Conservation (phyloP, 2,888 invertebrate genomes). For the Mechanitis mazaeus region DNA sequence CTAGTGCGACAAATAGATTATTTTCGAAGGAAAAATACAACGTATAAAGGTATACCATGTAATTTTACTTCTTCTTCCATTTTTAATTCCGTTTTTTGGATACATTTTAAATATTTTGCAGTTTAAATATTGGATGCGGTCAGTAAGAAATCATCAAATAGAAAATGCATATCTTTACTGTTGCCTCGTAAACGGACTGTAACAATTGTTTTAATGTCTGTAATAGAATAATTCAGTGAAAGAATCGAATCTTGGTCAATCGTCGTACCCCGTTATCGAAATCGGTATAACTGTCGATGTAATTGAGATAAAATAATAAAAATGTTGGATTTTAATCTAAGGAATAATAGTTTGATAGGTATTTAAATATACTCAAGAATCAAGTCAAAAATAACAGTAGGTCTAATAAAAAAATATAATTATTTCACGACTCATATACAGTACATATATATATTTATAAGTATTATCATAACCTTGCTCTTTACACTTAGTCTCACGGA, state of each 20-base stretch:
- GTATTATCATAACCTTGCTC: not conserved
- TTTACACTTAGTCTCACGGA: not conserved
- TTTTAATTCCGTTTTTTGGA: too few relatives aligned
- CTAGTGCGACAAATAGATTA: too few relatives aligned
- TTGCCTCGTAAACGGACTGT: not conserved
- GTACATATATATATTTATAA: not conserved
- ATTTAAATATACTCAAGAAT: too few relatives aligned
- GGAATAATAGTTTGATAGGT: too few relatives aligned
- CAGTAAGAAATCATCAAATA: not conserved
- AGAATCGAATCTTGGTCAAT: slow-evolving; percentile 33
- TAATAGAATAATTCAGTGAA: slow-evolving; percentile 8
- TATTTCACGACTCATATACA: too few relatives aligned
- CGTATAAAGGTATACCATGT: too few relatives aligned
- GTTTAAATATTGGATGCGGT: not conserved
- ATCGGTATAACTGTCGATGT: slow-evolving; percentile 47
- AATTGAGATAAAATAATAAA: slow-evolving; percentile 7
- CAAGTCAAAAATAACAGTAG: too few relatives aligned
- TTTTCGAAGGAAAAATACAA: too few relatives aligned
- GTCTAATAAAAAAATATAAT: too few relatives aligned
- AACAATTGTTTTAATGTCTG: slow-evolving; percentile 5
- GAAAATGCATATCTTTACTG: not conserved
- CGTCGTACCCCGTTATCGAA: slow-evolving; percentile 32
- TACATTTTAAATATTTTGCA: not conserved
- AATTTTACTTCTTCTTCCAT: too few relatives aligned
- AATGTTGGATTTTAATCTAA: not conserved